Conservation (phyloP, 2,888 invertebrate genomes). For the Cephus runcator region DNA sequence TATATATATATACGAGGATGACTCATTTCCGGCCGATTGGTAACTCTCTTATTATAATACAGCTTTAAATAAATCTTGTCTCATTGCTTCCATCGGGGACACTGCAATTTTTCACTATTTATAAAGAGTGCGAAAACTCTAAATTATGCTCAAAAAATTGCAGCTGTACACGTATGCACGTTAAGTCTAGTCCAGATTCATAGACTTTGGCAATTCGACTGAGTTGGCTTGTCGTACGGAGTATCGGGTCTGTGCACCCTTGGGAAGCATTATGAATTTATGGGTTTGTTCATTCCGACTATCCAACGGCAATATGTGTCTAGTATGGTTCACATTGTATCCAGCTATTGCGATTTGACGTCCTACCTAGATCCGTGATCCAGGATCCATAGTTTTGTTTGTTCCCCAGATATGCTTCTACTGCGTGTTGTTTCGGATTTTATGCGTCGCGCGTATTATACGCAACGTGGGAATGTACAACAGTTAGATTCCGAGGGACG, state of each 20-base stretch:
- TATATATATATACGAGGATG: background rate
- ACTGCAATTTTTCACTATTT: background rate
- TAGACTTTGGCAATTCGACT: background rate
- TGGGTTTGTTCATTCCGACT: conserved; percentile 16
- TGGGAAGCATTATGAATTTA: conserved; percentile 22
- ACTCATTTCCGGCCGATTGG: background rate
- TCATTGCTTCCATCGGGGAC: background rate
- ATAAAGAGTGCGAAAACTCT: background rate
- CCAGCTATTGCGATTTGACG: background rate
- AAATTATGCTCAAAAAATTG: background rate
- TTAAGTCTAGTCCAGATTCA: background rate
- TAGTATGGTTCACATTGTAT: background rate
- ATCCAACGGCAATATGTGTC: conserved; percentile 13
- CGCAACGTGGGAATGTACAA: background rate
- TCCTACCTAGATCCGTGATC: background rate
- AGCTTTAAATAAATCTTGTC: background rate
- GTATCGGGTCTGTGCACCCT: background rate
- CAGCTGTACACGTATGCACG: background rate
- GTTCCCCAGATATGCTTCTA: background rate
- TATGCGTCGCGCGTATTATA: background rate
- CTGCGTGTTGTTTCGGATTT: background rate
- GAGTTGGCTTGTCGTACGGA: background rate
- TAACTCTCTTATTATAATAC: background rate
- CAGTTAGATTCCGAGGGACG: background rate
- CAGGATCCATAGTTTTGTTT: background rate